Evolutionary conservation across 2,797 vertebrate genomes (phyloP).

Genomic region (Chelidonichthys spinosus): DNA sequence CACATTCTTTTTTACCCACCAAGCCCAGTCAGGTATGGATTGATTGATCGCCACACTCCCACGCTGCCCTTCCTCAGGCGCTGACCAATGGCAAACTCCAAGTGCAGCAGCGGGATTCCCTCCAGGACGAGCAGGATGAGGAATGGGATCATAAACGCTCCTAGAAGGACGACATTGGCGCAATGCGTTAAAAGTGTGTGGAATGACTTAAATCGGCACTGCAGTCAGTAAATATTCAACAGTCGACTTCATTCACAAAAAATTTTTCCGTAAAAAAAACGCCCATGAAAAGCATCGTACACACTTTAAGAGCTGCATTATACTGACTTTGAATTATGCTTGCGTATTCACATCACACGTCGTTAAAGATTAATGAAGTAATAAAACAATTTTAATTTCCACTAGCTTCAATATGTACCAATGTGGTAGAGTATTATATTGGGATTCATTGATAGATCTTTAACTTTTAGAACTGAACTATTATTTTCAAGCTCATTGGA

Average conservation of each 20-base stretch:
- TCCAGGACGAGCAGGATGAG: slow-evolving; percentile 94
- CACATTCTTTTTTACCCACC: slow-evolving; percentile 83
- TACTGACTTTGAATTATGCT: not conserved
- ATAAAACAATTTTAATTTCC: not conserved
- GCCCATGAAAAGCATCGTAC: slow-evolving; percentile 10
- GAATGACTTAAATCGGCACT: slow-evolving; percentile 12
- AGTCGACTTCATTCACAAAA: slow-evolving; percentile 14
- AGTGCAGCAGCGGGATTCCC: slow-evolving; percentile 91
- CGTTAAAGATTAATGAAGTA: not conserved
- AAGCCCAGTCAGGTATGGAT: slow-evolving; percentile 89
- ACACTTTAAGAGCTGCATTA: slow-evolving; percentile 8
- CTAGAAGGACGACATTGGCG: slow-evolving; percentile 72
- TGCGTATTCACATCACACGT: not conserved
- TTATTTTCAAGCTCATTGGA: not conserved
- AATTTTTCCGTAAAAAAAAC: slow-evolving; percentile 23
- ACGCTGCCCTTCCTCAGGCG: slow-evolving; percentile 91
- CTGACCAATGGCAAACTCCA: slow-evolving; percentile 97
- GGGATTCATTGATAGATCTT: not conserved
- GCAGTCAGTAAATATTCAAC: slow-evolving; percentile 13
- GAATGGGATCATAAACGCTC: slow-evolving; percentile 98
- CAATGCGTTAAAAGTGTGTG: not conserved
- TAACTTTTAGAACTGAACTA: not conserved
- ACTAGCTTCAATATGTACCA: not conserved
- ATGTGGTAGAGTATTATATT: not conserved
- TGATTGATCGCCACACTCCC: slow-evolving; percentile 88